Evolutionary conservation across 2,797 vertebrate genomes (phyloP).

Genomic region (Lepus townsendii): DNA sequence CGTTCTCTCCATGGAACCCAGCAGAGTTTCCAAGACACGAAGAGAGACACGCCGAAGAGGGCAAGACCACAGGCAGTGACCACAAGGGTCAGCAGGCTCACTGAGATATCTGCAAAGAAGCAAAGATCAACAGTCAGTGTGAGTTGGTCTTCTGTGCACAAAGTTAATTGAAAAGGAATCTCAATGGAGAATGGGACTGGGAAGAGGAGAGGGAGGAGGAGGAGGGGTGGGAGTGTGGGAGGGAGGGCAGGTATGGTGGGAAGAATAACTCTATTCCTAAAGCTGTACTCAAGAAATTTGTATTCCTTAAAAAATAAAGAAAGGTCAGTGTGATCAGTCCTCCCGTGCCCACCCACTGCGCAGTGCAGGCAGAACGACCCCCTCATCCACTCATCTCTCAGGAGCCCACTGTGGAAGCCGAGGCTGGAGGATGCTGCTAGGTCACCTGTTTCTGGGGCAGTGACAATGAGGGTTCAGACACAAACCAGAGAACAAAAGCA

Average conservation of each 20-base stretch:
- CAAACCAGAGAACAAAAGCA: neutral
- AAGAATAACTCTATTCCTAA: too few relatives aligned
- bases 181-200: too few relatives aligned
- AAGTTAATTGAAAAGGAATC: too few relatives aligned
- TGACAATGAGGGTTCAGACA: neutral
- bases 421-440: neutral
- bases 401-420: neutral
- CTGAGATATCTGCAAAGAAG: constrained; percentile 95
- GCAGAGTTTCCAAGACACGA: constrained; percentile 99
- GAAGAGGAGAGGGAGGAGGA: too few relatives aligned
- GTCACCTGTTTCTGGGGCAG: neutral
- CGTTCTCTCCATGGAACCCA: constrained; percentile 99
- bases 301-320: too few relatives aligned
- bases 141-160: neutral
- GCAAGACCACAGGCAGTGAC: constrained; percentile 98
- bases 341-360: too few relatives aligned
- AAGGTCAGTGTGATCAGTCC: constrained; percentile 14
- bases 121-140: constrained; percentile 70
- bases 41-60: constrained; percentile 97
- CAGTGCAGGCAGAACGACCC: neutral
- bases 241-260: too few relatives aligned
- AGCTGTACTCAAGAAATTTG: too few relatives aligned
- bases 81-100: constrained; percentile 97
- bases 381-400: neutral
- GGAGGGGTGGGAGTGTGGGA: too few relatives aligned